These are phyloP conservation scores for Seriola aureovittata DNA, from an alignment of 2,113 vertebrate genomes.

Conservation along the genomic window DNA sequence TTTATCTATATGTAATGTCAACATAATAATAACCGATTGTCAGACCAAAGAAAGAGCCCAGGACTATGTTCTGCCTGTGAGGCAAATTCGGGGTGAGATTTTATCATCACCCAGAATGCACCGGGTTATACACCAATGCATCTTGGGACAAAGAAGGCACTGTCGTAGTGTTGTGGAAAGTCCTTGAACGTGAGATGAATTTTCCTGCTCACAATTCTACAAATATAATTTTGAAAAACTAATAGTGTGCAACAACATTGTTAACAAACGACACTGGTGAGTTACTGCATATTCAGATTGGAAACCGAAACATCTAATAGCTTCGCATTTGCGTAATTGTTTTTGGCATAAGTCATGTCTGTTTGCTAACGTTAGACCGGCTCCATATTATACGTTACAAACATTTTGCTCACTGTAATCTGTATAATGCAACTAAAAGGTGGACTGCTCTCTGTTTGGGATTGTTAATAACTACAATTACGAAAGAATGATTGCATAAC, in stretches of 20 bases:
- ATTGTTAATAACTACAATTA: background rate
- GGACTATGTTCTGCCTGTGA: background rate
- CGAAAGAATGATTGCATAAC: background rate
- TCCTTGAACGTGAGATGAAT: conserved; percentile 51
- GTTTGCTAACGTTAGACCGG: conserved; percentile 9
- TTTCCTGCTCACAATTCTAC: background rate
- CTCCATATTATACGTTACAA: conserved; percentile 35
- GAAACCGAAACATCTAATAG: rapidly evolving
- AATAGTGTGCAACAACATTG: rapidly evolving
- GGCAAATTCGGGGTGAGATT: rapidly evolving
- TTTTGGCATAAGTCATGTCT: background rate
- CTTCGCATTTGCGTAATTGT: rapidly evolving
- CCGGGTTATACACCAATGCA: conserved; percentile 45
- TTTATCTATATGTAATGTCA: background rate
- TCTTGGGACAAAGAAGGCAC: conserved; percentile 80
- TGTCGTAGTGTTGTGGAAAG: conserved; percentile 20
- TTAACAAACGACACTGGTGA: conserved; percentile 45
- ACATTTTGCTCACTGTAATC: too few species aligned
- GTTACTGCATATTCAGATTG: background rate
- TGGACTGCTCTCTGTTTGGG: background rate
- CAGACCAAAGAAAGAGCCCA: rapidly evolving
- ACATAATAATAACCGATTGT: background rate
- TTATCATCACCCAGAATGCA: rapidly evolving
- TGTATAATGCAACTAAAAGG: background rate
- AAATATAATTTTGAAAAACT: background rate